A percentile compares a stretch with the other conserved stretches of the same genome.
These are phyloP conservation scores for Smutsia gigantea DNA, from an alignment of 2,797 vertebrate species.

Conservation along the genomic window DNA sequence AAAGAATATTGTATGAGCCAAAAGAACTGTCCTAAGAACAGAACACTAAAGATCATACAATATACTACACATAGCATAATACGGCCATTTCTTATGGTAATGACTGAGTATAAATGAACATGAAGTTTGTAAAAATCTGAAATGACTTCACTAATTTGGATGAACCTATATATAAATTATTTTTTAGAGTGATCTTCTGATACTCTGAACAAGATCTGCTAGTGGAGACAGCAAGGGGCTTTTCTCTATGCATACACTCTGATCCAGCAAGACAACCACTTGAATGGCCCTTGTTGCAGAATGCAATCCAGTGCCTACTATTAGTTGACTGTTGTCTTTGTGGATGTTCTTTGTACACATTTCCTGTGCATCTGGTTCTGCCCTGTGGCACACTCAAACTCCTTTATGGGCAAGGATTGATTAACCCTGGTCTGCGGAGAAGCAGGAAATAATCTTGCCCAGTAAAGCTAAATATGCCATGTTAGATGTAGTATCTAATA, in stretches of 20 bases:
- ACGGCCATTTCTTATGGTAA: neutral
- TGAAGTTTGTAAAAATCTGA: neutral
- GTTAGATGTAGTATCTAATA: neutral
- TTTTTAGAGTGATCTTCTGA: neutral
- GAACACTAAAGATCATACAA: neutral
- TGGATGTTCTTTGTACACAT: neutral
- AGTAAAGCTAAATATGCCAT: neutral
- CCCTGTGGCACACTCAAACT: neutral
- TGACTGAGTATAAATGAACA: neutral
- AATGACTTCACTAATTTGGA: slow-evolving; percentile 4
- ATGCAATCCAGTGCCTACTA: neutral
- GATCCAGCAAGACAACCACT: neutral
- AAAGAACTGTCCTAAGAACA: neutral
- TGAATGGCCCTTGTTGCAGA: neutral
- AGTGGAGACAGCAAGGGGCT: neutral
- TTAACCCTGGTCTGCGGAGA: neutral
- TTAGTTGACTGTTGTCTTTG: neutral
- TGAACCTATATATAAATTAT: neutral
- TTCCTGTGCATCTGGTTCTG: neutral
- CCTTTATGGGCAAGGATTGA: neutral
- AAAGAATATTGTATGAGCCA: slow-evolving; percentile 24
- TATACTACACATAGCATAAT: neutral
- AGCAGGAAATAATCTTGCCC: neutral
- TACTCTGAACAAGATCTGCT: neutral
- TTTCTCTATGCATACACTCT: neutral